These are phyloP conservation scores for Neocrepidodera transversa DNA, from an alignment of 2,888 invertebrate genomes.

Conservation along the genomic window DNA sequence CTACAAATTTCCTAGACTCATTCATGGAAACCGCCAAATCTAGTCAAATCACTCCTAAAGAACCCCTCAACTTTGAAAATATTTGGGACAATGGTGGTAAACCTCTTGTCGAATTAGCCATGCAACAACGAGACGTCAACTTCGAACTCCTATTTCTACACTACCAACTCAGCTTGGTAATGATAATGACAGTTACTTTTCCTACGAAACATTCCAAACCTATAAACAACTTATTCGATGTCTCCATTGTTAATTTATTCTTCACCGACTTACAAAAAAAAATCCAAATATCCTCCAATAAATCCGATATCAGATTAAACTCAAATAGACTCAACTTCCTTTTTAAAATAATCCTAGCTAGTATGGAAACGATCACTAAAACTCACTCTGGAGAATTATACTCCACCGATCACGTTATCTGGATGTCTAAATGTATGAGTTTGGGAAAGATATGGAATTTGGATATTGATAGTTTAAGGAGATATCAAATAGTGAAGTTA, in stretches of 20 bases:
- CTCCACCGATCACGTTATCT: constrained; percentile 64
- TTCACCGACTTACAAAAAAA: constrained; percentile 62
- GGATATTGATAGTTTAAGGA: constrained; percentile 73
- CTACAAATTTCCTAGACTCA: constrained; percentile 62
- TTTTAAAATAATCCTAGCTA: constrained; percentile 74
- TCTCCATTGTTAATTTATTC: constrained; percentile 68
- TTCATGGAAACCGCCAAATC: constrained; percentile 60
- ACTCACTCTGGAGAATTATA: constrained; percentile 63
- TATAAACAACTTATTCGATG: constrained; percentile 78
- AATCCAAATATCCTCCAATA: constrained; percentile 56
- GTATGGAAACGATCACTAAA: constrained; percentile 75
- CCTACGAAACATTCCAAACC: constrained; percentile 77
- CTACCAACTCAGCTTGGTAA: constrained; percentile 77
- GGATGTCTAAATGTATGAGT: constrained; percentile 74
- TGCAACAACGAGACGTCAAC: constrained; percentile 78
- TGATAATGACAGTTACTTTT: constrained; percentile 82
- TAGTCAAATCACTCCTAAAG: constrained; percentile 53
- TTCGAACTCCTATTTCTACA: constrained; percentile 80
- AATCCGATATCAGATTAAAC: constrained; percentile 73
- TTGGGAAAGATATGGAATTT: constrained; percentile 69
- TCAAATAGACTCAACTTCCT: constrained; percentile 76
- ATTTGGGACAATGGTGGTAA: constrained; percentile 71
- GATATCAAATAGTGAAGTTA: constrained; percentile 66
- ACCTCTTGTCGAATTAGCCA: constrained; percentile 73
- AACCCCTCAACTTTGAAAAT: constrained; percentile 65